Evolutionary conservation across 2,797 vertebrate genomes (phyloP).

Genomic region (Phalloptychus januarius): DNA sequence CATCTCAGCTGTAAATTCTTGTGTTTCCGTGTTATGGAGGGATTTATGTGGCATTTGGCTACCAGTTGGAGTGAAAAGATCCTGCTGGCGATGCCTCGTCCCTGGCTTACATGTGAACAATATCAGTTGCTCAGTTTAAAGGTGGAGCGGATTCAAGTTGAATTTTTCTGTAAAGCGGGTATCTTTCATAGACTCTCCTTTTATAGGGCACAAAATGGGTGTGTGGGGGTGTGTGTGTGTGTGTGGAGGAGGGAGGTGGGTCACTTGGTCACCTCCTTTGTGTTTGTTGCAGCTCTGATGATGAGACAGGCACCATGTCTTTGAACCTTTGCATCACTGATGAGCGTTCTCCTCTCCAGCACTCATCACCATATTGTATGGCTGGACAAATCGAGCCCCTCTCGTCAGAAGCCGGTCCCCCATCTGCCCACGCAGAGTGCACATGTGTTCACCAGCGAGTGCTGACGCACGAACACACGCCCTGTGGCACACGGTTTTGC

Average conservation of each 20-base stretch:
- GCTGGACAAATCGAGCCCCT: conserved; percentile 49
- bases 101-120: not conserved
- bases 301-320: conserved; percentile 71
- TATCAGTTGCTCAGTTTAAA: not conserved
- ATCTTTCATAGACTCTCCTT: conserved; percentile 14
- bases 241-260: conserved; percentile 33
- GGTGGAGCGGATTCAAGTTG: not conserved
- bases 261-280: conserved; percentile 74
- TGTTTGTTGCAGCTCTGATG: conserved; percentile 69
- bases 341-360: conserved; percentile 66
- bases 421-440: conserved; percentile 55
- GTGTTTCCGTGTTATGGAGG: not conserved
- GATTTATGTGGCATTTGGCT: conserved; percentile 25
- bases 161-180: conserved; percentile 1
- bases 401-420: conserved; percentile 49
- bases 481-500: conserved; percentile 16
- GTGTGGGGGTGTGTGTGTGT: not conserved
- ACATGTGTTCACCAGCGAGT: conserved; percentile 43
- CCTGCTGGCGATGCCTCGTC: not conserved
- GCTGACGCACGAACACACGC: conserved; percentile 7
- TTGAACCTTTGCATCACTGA: conserved; percentile 79
- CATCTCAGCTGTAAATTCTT: conserved; percentile 26
- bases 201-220: conserved; percentile 5
- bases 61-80: not conserved
- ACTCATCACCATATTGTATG: conserved; percentile 72